Evolutionary conservation across 2,888 invertebrate genomes (phyloP).

Genomic region (Aquatica leii): DNA sequence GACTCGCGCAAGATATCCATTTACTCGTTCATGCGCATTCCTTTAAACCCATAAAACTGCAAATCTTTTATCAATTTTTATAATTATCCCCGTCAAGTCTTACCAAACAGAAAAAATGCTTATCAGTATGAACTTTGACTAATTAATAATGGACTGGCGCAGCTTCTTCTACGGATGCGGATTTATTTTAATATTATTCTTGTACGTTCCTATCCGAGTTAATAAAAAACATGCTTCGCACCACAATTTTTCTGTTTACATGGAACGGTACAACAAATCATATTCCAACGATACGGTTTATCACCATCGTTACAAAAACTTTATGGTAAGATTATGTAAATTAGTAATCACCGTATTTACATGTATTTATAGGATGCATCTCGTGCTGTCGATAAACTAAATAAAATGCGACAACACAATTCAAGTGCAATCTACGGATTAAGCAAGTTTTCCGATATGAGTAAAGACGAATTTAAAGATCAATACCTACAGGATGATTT

Average conservation of each 20-base stretch:
- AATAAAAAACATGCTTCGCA: constrained; percentile 26
- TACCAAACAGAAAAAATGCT: neutral
- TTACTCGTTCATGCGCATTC: too few relatives aligned
- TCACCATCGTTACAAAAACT: constrained; percentile 47
- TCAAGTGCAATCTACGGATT: constrained; percentile 66
- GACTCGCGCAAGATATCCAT: too few relatives aligned
- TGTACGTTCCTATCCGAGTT: constrained; percentile 60
- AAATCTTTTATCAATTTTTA: too few relatives aligned
- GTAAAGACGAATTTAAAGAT: constrained; percentile 65
- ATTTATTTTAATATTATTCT: constrained; percentile 59
- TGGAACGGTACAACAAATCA: constrained; percentile 63
- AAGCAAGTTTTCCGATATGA: constrained; percentile 69
- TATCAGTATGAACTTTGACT: constrained; percentile 8
- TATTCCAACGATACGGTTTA: constrained; percentile 59
- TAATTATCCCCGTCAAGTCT: too few relatives aligned
- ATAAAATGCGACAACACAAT: constrained; percentile 55
- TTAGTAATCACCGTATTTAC: neutral
- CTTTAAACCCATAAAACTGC: too few relatives aligned
- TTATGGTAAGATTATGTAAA: constrained; percentile 46
- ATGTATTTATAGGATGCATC: constrained; percentile 61
- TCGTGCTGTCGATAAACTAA: constrained; percentile 61
- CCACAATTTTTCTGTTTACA: constrained; percentile 62
- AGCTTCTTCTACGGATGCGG: constrained; percentile 40
- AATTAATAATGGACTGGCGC: constrained; percentile 11
- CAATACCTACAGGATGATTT: constrained; percentile 54